Conservation (phyloP, 2,888 invertebrate genomes). For the Microctonus hyperodae region DNA sequence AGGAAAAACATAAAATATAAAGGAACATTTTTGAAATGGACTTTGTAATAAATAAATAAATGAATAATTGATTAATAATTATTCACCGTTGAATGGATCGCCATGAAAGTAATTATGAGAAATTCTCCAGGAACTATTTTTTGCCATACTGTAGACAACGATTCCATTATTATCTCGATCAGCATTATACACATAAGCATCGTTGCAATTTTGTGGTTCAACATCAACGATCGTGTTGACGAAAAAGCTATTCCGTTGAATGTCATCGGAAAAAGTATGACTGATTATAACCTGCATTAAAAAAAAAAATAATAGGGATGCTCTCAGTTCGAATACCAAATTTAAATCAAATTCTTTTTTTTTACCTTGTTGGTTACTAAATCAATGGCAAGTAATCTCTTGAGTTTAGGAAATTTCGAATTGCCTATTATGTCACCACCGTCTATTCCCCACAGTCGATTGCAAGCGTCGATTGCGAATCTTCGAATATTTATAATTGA, state of each 20-base stretch:
- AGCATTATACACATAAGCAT: conserved; percentile 80
- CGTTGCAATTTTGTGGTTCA: conserved; percentile 72
- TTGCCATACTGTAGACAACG: conserved; percentile 78
- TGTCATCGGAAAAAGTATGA: conserved; percentile 74
- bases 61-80: background rate
- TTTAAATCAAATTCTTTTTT: background rate
- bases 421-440: conserved; percentile 79
- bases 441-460: conserved; percentile 84
- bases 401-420: conserved; percentile 63
- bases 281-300: conserved; percentile 65
- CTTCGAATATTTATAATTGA: conserved; percentile 78
- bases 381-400: conserved; percentile 73
- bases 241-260: conserved; percentile 79
- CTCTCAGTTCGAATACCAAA: background rate
- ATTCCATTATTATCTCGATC: conserved; percentile 79
- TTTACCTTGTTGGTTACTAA: conserved; percentile 75
- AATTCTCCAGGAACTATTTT: conserved; percentile 80
- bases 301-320: background rate
- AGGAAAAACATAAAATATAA: background rate
- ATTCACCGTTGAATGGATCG: conserved; percentile 70
- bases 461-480: conserved; percentile 76
- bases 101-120: conserved; percentile 85
- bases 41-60: no score
- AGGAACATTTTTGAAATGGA: background rate
- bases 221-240: conserved; percentile 81